These are phyloP conservation scores for Argopecten irradians DNA, from an alignment of 1,140 invertebrate genomes.

Conservation along the genomic window DNA sequence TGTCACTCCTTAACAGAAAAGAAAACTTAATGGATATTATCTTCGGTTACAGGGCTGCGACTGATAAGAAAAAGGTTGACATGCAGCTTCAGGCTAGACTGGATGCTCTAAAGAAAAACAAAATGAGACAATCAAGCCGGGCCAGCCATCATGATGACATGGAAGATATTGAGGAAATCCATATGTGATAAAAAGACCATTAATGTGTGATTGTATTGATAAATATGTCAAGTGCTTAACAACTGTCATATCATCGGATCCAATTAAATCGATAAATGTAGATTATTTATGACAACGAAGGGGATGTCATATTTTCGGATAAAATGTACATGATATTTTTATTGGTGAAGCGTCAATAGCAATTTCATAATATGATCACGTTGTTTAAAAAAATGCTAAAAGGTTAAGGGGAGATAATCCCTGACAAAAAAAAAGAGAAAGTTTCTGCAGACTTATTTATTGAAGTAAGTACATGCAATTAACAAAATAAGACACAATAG, in stretches of 20 bases:
- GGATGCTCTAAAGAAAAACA: not conserved
- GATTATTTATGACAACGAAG: not conserved
- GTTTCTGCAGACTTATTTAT: too few species aligned
- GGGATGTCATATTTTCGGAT: not conserved
- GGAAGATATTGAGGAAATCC: not conserved
- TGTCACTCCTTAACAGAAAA: too few species aligned
- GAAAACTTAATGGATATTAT: too few species aligned
- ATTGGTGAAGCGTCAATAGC: not conserved
- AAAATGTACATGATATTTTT: not conserved
- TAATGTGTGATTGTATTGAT: not conserved
- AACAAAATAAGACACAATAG: too few species aligned
- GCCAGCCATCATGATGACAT: not conserved
- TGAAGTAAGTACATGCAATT: too few species aligned
- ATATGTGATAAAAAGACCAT: not conserved
- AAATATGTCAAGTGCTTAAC: not conserved
- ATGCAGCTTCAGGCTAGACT: not conserved
- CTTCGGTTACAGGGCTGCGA: not conserved
- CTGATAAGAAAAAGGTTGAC: conserved; percentile 1
- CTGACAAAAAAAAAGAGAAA: too few species aligned
- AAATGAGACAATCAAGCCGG: not conserved
- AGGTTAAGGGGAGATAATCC: not conserved
- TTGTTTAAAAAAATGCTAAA: not conserved
- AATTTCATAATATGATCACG: too few species aligned
- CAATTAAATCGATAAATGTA: not conserved
- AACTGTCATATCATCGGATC: not conserved